Percentiles rank a stretch among this genome's conserved stretches.
phyloP scores from a whole-genome alignment of 1,140 invertebrate genomes.

The Sminthurinus signatus region DNA sequence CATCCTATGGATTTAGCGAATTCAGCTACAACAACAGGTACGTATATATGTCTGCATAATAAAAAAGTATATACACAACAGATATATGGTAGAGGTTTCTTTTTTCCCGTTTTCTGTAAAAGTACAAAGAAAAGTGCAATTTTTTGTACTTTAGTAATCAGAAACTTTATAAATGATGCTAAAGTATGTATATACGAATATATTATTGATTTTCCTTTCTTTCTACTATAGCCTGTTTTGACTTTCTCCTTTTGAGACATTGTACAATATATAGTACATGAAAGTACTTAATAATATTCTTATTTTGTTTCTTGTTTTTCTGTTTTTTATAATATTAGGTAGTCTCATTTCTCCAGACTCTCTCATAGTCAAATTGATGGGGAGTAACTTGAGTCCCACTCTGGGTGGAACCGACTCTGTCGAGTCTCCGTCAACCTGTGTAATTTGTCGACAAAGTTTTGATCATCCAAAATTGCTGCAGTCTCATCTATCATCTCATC shows the following conservation, averaged over 20 bases:
- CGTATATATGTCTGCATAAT: background rate
- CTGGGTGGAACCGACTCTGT: background rate
- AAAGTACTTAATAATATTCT: too few relatives aligned
- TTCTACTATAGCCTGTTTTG: too few relatives aligned
- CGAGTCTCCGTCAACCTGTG: conserved; percentile 24
- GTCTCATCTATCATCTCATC: conserved; percentile 28
- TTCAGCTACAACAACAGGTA: conserved; percentile 17
- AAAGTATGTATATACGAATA: too few relatives aligned
- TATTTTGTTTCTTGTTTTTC: background rate
- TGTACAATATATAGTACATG: too few relatives aligned
- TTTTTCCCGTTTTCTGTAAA: too few relatives aligned
- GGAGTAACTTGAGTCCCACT: conserved; percentile 12
- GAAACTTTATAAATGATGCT: too few relatives aligned
- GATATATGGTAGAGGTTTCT: too few relatives aligned
- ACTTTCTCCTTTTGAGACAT: too few relatives aligned
- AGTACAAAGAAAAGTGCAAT: too few relatives aligned
- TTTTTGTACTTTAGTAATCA: too few relatives aligned
- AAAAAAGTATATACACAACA: too few relatives aligned
- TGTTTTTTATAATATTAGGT: background rate
- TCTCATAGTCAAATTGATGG: conserved; percentile 7
- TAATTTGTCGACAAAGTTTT: conserved; percentile 36
- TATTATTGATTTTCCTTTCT: too few relatives aligned
- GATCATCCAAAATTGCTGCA: conserved; percentile 28
- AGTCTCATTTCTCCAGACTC: background rate
- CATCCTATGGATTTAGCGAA: conserved; percentile 34